These are phyloP conservation scores for Harpia harpyja DNA, from an alignment of 2,797 vertebrate genomes.

Conservation along the genomic window DNA sequence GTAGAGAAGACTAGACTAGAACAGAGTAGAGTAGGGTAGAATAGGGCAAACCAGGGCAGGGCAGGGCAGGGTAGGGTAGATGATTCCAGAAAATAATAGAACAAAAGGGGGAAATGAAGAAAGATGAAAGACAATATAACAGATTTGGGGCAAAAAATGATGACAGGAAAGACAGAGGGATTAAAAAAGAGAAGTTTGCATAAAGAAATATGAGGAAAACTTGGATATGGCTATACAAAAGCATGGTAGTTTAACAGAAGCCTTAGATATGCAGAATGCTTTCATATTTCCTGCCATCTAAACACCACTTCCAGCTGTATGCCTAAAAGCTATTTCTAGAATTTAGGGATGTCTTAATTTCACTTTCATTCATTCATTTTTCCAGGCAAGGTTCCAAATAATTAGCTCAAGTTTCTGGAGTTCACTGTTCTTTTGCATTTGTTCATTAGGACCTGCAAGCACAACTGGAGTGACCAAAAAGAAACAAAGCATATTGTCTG, in stretches of 20 bases:
- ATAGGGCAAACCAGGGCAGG: no score
- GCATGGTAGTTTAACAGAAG: not conserved
- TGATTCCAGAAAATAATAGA: not conserved
- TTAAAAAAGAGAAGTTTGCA: not conserved
- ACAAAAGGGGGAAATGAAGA: not conserved
- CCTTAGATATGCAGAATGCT: not conserved
- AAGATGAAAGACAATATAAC: not conserved
- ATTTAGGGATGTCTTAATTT: not conserved
- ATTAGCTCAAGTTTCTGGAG: not conserved
- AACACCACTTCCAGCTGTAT: not conserved
- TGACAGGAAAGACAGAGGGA: not conserved
- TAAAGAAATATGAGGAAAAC: not conserved
- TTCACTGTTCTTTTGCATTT: not conserved
- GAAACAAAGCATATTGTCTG: not conserved
- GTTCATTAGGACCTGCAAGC: not conserved
- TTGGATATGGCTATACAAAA: not conserved
- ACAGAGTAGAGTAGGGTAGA: not conserved
- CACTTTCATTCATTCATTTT: not conserved
- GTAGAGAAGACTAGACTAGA: not conserved
- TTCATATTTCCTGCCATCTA: not conserved
- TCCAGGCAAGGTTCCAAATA: not conserved
- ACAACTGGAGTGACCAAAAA: not conserved
- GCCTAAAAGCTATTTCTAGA: not conserved
- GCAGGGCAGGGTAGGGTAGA: not conserved
- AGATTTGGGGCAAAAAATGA: not conserved